Conservation (phyloP, 2,888 invertebrate species). For the Leucophora obtusa region DNA sequence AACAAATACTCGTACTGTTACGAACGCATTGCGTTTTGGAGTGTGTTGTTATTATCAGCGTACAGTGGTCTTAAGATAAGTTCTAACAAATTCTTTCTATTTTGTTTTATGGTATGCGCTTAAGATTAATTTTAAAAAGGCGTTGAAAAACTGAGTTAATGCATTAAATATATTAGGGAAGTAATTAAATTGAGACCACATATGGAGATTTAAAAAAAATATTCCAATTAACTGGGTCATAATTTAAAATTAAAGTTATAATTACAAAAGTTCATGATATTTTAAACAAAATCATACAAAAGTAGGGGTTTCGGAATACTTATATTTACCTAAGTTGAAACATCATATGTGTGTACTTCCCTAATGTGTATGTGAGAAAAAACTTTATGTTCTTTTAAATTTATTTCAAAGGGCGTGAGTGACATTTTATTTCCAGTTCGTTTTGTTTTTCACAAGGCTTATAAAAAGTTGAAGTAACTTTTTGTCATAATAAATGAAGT, state of each 20-base stretch:
- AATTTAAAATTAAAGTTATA: too few relatives aligned
- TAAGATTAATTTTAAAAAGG: constrained; percentile 15
- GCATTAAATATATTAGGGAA: too few relatives aligned
- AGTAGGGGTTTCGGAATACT: too few relatives aligned
- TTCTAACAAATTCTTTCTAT: neutral
- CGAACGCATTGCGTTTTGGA: constrained; percentile 21
- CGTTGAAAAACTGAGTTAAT: neutral
- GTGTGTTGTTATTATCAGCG: constrained; percentile 12
- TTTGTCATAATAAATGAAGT: constrained; percentile 37
- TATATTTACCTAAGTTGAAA: too few relatives aligned
- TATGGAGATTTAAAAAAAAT: too few relatives aligned
- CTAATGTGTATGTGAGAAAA: too few relatives aligned
- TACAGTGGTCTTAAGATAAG: constrained; percentile 23
- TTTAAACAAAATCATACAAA: too few relatives aligned
- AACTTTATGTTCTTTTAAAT: neutral
- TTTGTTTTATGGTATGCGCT: constrained; percentile 15
- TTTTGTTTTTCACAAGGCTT: constrained; percentile 11
- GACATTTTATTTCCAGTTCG: constrained; percentile 12
- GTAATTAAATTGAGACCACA: too few relatives aligned
- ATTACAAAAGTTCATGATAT: too few relatives aligned
- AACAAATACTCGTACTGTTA: neutral
- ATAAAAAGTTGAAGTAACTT: constrained; percentile 26
- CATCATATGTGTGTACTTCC: too few relatives aligned
- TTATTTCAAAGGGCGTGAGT: constrained; percentile 13
- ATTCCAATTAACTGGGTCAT: too few relatives aligned